Conservation (phyloP, 2,797 vertebrate genomes). For the Decapterus maruadsi region DNA sequence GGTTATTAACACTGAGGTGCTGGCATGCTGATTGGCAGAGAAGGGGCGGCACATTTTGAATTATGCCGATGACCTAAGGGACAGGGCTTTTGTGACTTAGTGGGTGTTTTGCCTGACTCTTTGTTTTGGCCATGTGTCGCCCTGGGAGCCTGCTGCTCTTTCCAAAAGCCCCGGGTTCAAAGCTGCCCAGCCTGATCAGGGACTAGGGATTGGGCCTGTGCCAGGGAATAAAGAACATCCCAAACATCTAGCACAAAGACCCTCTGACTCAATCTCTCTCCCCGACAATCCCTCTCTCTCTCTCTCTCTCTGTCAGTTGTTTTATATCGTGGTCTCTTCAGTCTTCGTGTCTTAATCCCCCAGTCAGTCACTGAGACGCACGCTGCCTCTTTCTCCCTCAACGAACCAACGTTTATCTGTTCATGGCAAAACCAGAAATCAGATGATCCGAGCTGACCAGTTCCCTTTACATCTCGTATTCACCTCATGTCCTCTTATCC, state of each 20-base stretch:
- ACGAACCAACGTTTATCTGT: conserved; percentile 27
- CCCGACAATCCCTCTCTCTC: not conserved
- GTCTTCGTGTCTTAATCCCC: conserved; percentile 35
- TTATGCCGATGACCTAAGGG: conserved; percentile 74
- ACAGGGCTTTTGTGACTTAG: conserved; percentile 75
- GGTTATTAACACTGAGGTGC: conserved; percentile 56
- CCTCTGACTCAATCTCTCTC: conserved; percentile 46
- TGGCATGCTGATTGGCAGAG: conserved; percentile 61
- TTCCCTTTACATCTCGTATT: conserved; percentile 30
- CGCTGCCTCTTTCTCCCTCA: conserved; percentile 30
- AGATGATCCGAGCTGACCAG: conserved; percentile 37
- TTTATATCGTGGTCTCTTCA: conserved; percentile 29
- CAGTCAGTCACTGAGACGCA: conserved; percentile 32
- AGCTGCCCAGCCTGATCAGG: conserved; percentile 52
- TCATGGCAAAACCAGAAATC: conserved; percentile 27
- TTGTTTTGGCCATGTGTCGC: conserved; percentile 79
- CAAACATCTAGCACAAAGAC: conserved; percentile 73
- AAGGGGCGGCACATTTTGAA: conserved; percentile 47
- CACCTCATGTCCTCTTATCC: conserved; percentile 5
- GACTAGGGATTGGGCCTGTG: conserved; percentile 54
- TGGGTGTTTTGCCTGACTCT: conserved; percentile 73
- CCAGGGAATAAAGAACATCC: conserved; percentile 71
- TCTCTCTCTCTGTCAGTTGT: conserved; percentile 11
- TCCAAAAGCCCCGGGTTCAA: conserved; percentile 71
- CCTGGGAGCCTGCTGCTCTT: conserved; percentile 72